Evolutionary conservation across 2,888 invertebrate species (phyloP), one percentile per base, ranked within the genome.

Genomic region (Ptycholaimellus sp.): DNA sequence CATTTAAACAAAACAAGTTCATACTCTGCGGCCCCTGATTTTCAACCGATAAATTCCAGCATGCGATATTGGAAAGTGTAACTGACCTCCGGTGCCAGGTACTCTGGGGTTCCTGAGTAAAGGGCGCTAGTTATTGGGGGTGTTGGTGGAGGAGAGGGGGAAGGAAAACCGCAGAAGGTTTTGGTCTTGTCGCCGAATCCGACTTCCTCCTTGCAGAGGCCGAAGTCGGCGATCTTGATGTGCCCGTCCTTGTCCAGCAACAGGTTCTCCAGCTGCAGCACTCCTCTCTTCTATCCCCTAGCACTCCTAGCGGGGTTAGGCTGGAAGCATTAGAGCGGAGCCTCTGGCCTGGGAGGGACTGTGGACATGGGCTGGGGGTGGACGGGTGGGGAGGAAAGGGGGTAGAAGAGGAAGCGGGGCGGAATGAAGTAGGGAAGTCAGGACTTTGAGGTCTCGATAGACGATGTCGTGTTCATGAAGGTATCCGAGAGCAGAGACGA

Each of bases 221-320:
- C 96, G 67, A 96, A 96, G 66, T 96, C 96, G 20, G 96, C 87
- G 54, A 96, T 93, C 70, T 96, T 96, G 56, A 96, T 87, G 65
- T 96, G 93, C 16, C 93, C 93, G 62, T 93, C 90, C 65, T 85
- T 83, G 67, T 96, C 93, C 46, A 96, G 69, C 48, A 96, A 69
- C 53, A 96, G 70, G 70, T 96, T 96, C 67, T 96, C 96, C 43
- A 99, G 69, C 74, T 72, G 53, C 31, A 60, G 59, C 17, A 14
- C 20, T 23, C 5, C 17, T 20, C 5, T 23, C 22, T 34, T 25
- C n/a, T 14, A 17, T 27, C 31, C 22, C 9, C 16, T 21, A 30
- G 17, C 4, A 9, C 18, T 27, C n/a, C 35, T 6, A 4, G 35
- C n/a, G 21, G 6, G 13, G 25, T 25, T 9, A 35, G n/a, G 6